Conservation (phyloP, 2,113 vertebrate genomes). For the Sminthopsis crassicaudata region DNA sequence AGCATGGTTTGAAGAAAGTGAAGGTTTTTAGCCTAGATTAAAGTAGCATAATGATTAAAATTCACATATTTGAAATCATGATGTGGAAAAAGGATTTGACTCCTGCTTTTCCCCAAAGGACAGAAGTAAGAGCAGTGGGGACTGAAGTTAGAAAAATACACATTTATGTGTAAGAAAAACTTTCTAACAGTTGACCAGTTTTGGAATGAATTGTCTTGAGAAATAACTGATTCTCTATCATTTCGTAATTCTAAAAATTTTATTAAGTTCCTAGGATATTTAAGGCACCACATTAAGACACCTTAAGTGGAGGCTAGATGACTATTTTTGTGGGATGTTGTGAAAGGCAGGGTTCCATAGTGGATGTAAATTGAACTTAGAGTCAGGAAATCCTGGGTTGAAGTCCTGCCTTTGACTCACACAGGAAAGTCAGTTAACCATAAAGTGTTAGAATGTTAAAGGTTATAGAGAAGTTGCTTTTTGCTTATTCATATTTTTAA, state of each 20-base stretch:
- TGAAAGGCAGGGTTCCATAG: not conserved
- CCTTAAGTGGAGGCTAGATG: not conserved
- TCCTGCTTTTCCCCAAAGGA: not conserved
- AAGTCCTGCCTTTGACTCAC: not conserved
- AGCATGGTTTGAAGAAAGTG: not conserved
- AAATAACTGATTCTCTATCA: not conserved
- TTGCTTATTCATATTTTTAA: not conserved
- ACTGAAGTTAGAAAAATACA: not conserved
- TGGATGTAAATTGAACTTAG: not conserved
- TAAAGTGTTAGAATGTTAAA: not conserved
- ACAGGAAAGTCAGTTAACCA: not conserved
- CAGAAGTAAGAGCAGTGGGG: not conserved
- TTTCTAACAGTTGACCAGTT: not conserved
- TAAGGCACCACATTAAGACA: not conserved
- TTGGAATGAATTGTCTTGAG: not conserved
- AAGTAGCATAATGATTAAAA: not conserved
- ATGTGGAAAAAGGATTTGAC: not conserved
- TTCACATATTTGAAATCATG: not conserved
- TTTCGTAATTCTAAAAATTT: not conserved
- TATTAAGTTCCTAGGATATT: not conserved
- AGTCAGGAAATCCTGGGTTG: not conserved
- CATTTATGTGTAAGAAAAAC: not conserved
- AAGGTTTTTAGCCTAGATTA: not conserved
- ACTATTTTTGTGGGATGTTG: not conserved
- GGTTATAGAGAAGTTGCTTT: not conserved